phyloP scores from a whole-genome alignment of 2,888 invertebrate species.

The Hanleya hanleyi region DNA sequence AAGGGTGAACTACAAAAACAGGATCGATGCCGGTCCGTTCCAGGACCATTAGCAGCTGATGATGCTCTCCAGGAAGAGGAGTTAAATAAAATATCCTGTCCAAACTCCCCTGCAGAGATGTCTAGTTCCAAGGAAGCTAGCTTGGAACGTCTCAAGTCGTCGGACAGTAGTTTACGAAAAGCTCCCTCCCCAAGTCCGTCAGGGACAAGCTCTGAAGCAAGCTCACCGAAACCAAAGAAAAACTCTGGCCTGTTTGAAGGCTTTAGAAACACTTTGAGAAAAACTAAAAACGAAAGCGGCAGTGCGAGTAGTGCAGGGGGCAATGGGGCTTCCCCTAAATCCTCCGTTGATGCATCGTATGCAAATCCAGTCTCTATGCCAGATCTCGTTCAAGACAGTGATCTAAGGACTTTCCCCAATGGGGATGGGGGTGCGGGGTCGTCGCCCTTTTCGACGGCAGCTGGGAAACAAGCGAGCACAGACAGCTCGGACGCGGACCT shows the following conservation, averaged over 20 bases:
- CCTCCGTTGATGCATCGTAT: slow-evolving; percentile 26
- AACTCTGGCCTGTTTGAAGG: slow-evolving; percentile 78
- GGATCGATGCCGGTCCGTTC: slow-evolving; percentile 61
- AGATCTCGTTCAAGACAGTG: slow-evolving; percentile 42
- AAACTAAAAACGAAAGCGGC: slow-evolving; percentile 74
- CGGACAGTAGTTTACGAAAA: slow-evolving; percentile 4
- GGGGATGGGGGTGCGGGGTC: slow-evolving; percentile 20
- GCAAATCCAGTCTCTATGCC: slow-evolving; percentile 45
- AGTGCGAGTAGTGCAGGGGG: slow-evolving; percentile 42
- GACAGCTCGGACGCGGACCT: slow-evolving; percentile 45
- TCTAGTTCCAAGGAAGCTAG: background rate
- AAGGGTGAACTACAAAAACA: slow-evolving; percentile 47
- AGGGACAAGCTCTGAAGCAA: slow-evolving; percentile 5
- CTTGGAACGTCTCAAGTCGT: background rate
- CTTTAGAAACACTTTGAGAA: slow-evolving; percentile 78
- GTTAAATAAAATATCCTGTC: slow-evolving; percentile 45
- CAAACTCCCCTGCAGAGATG: slow-evolving; percentile 51
- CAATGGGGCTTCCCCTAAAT: slow-evolving; percentile 7
- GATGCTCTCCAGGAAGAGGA: slow-evolving; percentile 19
- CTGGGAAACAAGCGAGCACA: slow-evolving; percentile 37
- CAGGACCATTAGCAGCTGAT: slow-evolving; percentile 44
- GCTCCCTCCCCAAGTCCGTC: slow-evolving; percentile 4
- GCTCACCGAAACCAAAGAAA: slow-evolving; percentile 74
- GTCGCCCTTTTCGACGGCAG: background rate
- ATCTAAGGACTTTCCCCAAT: slow-evolving; percentile 20